These are phyloP conservation scores for Helobdella robusta DNA, from an alignment of 2,888 invertebrate species.

Conservation along the genomic window DNA sequence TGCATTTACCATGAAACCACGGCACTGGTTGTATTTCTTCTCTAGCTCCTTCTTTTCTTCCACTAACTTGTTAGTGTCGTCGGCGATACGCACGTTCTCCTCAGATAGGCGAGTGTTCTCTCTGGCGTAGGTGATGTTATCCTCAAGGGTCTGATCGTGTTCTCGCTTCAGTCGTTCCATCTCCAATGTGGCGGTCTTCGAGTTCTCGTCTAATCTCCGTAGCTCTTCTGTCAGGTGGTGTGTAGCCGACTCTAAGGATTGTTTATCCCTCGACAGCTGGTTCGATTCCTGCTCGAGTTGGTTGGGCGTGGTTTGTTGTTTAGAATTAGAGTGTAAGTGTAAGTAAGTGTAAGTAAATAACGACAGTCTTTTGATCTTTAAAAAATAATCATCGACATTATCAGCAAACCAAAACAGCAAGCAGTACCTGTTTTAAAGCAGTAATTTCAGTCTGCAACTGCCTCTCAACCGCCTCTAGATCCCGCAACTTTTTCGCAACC, in stretches of 20 bases:
- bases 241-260: background rate
- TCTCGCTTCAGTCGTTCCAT: background rate
- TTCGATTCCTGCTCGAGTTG: too few species aligned
- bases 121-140: background rate
- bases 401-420: too few species aligned
- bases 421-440: too few species aligned
- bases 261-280: constrained; percentile 5
- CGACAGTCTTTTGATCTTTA: too few species aligned
- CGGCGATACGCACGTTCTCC: constrained; percentile 7
- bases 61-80: background rate
- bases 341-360: too few species aligned
- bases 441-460: too few species aligned
- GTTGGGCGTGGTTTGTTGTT: too few species aligned
- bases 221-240: constrained; percentile 5
- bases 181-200: background rate
- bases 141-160: constrained; percentile 5
- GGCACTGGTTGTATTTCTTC: constrained; percentile 3
- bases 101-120: constrained; percentile 16
- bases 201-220: background rate
- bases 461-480: too few species aligned
- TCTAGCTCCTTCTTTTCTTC: constrained; percentile 24
- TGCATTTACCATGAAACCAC: constrained; percentile 17
- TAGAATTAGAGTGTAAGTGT: too few species aligned
- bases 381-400: too few species aligned
- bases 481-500: too few species aligned